Conservation (phyloP, 2,888 invertebrate species). For the Euclidia mi region DNA sequence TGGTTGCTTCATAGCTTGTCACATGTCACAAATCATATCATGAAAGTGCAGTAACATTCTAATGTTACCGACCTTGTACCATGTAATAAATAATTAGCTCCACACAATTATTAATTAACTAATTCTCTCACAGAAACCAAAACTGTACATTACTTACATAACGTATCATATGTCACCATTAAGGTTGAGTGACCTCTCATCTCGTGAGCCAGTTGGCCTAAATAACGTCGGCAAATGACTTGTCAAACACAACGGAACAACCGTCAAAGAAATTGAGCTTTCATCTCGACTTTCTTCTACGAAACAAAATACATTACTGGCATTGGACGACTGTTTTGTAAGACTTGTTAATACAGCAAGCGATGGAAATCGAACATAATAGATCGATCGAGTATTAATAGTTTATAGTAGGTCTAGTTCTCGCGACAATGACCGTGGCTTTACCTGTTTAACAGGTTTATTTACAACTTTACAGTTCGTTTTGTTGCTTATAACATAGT, state of each 20-base stretch:
- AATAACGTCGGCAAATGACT: constrained; percentile 75
- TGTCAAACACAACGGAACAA: constrained; percentile 81
- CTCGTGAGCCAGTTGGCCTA: constrained; percentile 71
- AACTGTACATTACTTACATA: constrained; percentile 47
- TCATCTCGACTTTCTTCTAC: constrained; percentile 35
- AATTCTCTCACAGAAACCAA: constrained; percentile 7
- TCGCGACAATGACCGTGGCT: constrained; percentile 79
- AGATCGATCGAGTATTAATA: constrained; percentile 16
- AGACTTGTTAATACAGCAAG: constrained; percentile 51
- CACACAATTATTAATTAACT: background rate
- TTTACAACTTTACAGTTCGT: constrained; percentile 68
- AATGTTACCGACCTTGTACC: no score
- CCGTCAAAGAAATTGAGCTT: constrained; percentile 59
- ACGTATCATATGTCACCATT: constrained; percentile 56
- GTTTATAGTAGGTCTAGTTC: constrained; percentile 63
- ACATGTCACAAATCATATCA: no score
- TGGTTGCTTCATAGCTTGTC: no score
- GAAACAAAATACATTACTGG: constrained; percentile 49
- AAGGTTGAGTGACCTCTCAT: constrained; percentile 66
- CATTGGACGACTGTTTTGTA: constrained; percentile 20
- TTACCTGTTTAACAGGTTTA: constrained; percentile 76
- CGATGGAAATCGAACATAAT: constrained; percentile 44
- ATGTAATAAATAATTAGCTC: background rate
- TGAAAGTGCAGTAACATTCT: no score
- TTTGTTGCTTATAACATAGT: constrained; percentile 48